phyloP scores from a whole-genome alignment of 2,888 invertebrate genomes.

The Reticulitermes lucifugus region DNA sequence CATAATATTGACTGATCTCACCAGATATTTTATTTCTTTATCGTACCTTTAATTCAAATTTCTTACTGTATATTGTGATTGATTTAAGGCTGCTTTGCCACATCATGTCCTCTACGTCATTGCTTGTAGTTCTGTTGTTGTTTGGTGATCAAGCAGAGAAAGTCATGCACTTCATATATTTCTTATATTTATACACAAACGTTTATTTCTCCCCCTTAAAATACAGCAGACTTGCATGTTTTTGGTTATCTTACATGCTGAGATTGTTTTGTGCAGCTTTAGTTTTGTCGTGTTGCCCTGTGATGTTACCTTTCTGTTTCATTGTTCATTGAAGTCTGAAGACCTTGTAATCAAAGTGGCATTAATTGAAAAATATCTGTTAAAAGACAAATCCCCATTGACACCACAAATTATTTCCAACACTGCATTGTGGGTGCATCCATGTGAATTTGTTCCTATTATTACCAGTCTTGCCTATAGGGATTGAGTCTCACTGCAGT shows the following conservation, averaged over 20 bases:
- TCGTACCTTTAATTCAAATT: no score
- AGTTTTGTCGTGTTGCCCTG: not conserved
- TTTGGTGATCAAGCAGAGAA: no score
- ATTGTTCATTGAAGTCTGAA: not conserved
- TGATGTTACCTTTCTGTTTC: not conserved
- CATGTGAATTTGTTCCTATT: not conserved
- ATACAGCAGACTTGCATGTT: not conserved
- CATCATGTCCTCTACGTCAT: no score
- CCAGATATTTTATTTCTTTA: no score
- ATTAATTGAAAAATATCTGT: not conserved
- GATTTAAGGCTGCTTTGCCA: no score
- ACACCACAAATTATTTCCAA: not conserved
- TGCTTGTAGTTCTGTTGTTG: no score
- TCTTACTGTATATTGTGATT: no score
- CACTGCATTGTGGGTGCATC: conserved; percentile 1
- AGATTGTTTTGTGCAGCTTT: not conserved
- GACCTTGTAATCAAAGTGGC: not conserved
- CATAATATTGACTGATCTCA: no score
- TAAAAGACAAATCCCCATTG: not conserved
- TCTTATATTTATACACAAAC: no score
- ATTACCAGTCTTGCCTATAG: not conserved
- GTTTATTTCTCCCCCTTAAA: not conserved
- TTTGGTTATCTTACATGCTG: not conserved
- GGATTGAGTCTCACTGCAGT: not conserved
- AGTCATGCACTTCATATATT: no score